Percentiles rank a stretch among this genome's conserved stretches.
Evolutionary conservation across 1,140 invertebrate genomes (phyloP).

Genomic region (Drosophila pseudoananassae): DNA sequence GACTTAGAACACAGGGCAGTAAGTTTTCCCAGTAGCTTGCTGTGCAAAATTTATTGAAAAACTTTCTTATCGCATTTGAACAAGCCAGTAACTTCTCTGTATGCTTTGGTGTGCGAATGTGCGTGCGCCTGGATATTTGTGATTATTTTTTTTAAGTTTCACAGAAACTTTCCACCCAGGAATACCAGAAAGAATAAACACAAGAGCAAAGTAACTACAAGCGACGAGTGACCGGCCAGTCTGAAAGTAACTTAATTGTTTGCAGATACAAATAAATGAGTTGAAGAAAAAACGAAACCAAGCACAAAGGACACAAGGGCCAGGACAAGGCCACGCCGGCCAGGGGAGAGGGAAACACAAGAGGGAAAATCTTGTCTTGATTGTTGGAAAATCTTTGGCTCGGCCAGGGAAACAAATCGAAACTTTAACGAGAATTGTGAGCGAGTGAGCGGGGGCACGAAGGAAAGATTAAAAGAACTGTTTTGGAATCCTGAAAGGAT

Average conservation of each 20-base stretch:
- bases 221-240: slow-evolving; percentile 46
- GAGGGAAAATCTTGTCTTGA: slow-evolving; percentile 43
- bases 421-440: slow-evolving; percentile 34
- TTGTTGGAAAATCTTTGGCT: slow-evolving; percentile 48
- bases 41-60: slow-evolving; percentile 81
- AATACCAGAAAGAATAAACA: slow-evolving; percentile 26
- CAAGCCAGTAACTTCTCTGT: slow-evolving; percentile 57
- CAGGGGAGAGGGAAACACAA: slow-evolving; percentile 35
- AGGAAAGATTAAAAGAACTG: slow-evolving; percentile 38
- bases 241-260: slow-evolving; percentile 77
- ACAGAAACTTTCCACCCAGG: slow-evolving; percentile 61
- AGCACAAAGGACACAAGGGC: slow-evolving; percentile 18
- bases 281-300: slow-evolving; percentile 34
- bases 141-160: slow-evolving; percentile 67
- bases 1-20: slow-evolving; percentile 56
- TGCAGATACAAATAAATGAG: slow-evolving; percentile 78
- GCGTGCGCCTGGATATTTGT: slow-evolving; percentile 54
- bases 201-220: slow-evolving; percentile 34
- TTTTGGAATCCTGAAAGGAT: slow-evolving; percentile 42
- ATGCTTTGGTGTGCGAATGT: slow-evolving; percentile 38
- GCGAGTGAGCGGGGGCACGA: slow-evolving; percentile 3
- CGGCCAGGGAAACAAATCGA: slow-evolving; percentile 35
- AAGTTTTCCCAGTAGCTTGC: slow-evolving; percentile 72
- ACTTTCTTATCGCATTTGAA: slow-evolving; percentile 81
- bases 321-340: slow-evolving; percentile 25